Evolutionary conservation across 2,797 vertebrate species (phyloP), one percentile per base, ranked within the genome.

Genomic region (Acrossocheilus fasciatus): DNA sequence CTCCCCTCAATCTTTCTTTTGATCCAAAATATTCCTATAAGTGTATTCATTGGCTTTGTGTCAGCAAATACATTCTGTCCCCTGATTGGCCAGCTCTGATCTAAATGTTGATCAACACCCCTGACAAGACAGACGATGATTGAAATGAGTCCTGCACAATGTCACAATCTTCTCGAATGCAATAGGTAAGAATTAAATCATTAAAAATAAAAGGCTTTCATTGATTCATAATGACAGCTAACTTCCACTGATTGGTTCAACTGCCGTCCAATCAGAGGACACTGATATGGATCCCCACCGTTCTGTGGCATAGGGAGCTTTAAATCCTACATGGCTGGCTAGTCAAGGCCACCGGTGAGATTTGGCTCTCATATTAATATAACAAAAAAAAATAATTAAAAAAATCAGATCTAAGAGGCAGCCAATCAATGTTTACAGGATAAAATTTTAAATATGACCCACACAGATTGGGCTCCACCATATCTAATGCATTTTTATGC

Each of bases 91-190:
- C 77, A 85, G 84, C 75, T 47, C 79, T 87, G 86, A 82, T 81
- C 45, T 85, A 85, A 83, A 72, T 66, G 41, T 88, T 47, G 52
- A 79, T 81, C 79, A 62, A 88, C 43, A 41, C 79, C 47, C 52
- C 43, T 14, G 34, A 85, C 81, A 75, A 82, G 52, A 77, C 70
- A 83, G 78, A 70, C 75, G 26, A 86, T 88, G 76, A 87, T 82
- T 76, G 70, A 88, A 86, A 90, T 81, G 62, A 82, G 73, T 70
- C 86, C 77, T 86, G 87, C 77, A 86, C 86, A 87, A 87, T 79
- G 72, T 81, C 85, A 87, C 52, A 72, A 45, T 89, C 70, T 83
- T 69, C 85, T 81, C 47, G 15, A 89, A 83, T 41, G 82, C 36
- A 34, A 23, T 74, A 80, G 82, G 64, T 88, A 64, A 77, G 86